These are phyloP conservation scores for Cheilosia grossa DNA, from an alignment of 2,888 invertebrate species.

Conservation along the genomic window DNA sequence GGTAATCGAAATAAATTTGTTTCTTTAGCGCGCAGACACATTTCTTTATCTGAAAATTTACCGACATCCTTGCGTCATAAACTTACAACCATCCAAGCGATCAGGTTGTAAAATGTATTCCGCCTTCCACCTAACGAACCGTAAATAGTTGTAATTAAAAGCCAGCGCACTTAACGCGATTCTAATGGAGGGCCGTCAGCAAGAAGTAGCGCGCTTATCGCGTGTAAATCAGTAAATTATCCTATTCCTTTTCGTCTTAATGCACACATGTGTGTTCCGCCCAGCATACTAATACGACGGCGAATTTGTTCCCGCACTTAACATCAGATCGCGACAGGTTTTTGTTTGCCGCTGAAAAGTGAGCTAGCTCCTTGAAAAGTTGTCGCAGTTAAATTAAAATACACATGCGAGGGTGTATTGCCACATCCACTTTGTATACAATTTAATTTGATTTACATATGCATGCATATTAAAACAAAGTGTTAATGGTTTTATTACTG, in stretches of 20 bases:
- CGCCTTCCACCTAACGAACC: conserved; percentile 62
- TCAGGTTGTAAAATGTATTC: conserved; percentile 29
- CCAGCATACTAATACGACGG: conserved; percentile 26
- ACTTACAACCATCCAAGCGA: conserved; percentile 33
- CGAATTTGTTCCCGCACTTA: neutral
- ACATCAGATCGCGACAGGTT: conserved; percentile 63
- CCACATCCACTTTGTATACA: conserved; percentile 67
- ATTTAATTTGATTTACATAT: conserved; percentile 73
- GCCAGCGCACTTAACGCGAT: conserved; percentile 67
- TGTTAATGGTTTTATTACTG: conserved; percentile 75
- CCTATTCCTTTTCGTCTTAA: conserved; percentile 56
- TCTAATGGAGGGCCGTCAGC: conserved; percentile 62
- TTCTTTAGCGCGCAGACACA: conserved; percentile 16
- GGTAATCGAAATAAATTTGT: conserved; percentile 21
- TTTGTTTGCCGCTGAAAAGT: conserved; percentile 24
- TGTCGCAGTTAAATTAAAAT: neutral
- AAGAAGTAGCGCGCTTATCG: conserved; percentile 61
- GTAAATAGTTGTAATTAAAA: conserved; percentile 74
- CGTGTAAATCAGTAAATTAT: conserved; percentile 74
- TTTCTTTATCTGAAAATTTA: conserved; percentile 50
- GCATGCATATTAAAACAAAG: conserved; percentile 75
- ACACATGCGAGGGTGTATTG: conserved; percentile 38
- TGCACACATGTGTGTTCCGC: conserved; percentile 24
- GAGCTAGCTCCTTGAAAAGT: conserved; percentile 11
- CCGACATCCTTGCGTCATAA: conserved; percentile 34